Base-by-base conservation (phyloP, 2,797 vertebrate species). In the Coccyzus lansbergi region DNA sequence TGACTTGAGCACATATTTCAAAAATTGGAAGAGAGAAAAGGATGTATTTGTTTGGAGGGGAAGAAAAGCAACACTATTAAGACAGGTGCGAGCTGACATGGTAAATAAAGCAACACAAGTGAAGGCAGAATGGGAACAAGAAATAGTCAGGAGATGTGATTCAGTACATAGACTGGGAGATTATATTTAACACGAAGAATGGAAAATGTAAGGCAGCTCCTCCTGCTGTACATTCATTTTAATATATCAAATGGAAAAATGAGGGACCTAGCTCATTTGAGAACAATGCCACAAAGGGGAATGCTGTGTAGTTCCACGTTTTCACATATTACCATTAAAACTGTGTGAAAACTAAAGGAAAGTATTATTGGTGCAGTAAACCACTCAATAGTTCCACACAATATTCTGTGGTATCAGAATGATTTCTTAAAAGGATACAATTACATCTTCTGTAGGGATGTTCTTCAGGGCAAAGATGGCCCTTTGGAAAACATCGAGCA, bases 21-120 rank as follows among this genome's bases (percentile, higher is more conserved):
- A 92, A 96, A 95, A 96, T 83, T 94, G 92, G 93, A 78, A 85
- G 5, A 84, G 75, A 95, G 83, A 70, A 94, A 90, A 76, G 83
- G 81, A 94, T 70, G 53, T 51, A 55, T 90, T 90, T 83, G 83
- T 86, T 51, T 77, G 95, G 82, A 96, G 83, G 78, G 46, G 68
- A 86, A 96, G 90, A 96, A 96, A 96, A 94, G 88, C 92, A 88
- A 51, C 60, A 53, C 74, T 24, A 67, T 69, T 82, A 86, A 56
- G 93, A 83, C 84, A 92, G 83, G 88, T 52, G 75, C 0, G 1
- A 59, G 92, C 56, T 42, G 60, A 83, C 86, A 55, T 0, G 21
- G 88, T 93, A 93, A 96, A 96, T 93, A 96, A 95, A 86, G 86
- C 90, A 53, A 70, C 75, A 34, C 48, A 48, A 90, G 88, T 17